phyloP scores from a whole-genome alignment of 1,140 invertebrate species.

The Archivesica marissinica region DNA sequence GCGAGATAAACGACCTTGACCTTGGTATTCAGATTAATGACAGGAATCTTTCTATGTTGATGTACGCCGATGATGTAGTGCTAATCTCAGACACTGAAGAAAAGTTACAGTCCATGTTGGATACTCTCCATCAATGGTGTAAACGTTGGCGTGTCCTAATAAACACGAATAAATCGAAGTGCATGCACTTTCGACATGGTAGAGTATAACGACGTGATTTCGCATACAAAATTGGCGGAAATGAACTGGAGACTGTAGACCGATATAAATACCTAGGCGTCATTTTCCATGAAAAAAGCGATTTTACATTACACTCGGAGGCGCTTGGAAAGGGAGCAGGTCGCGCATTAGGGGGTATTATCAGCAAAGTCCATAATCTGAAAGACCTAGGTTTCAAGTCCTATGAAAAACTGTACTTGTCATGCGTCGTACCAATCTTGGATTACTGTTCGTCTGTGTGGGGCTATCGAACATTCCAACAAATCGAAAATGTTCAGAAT shows the following conservation, averaged over 20 bases:
- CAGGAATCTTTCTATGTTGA: no score
- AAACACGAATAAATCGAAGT: no score
- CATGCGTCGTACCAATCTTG: slow-evolving; percentile 46
- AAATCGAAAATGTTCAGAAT: slow-evolving; percentile 57
- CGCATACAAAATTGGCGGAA: no score
- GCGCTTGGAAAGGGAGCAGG: slow-evolving; percentile 22
- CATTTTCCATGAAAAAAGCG: slow-evolving; percentile 34
- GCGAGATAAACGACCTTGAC: no score
- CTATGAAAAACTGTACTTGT: slow-evolving; percentile 49
- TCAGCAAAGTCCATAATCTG: slow-evolving; percentile 39
- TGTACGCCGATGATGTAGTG: no score
- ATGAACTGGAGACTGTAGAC: slow-evolving; percentile 17
- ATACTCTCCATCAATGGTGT: no score
- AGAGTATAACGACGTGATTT: no score
- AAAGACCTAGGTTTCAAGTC: slow-evolving; percentile 59
- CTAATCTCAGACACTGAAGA: no score
- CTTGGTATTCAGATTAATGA: no score
- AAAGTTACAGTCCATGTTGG: no score
- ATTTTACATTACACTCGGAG: slow-evolving; percentile 21
- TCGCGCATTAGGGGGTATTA: slow-evolving; percentile 51
- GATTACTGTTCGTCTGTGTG: slow-evolving; percentile 57
- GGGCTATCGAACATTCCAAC: slow-evolving; percentile 43
- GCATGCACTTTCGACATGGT: no score
- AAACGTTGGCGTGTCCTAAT: no score
- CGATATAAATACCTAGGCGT: slow-evolving; percentile 59